Evolutionary conservation across 2,888 invertebrate genomes (phyloP).

Genomic region (Cryptus armator): DNA sequence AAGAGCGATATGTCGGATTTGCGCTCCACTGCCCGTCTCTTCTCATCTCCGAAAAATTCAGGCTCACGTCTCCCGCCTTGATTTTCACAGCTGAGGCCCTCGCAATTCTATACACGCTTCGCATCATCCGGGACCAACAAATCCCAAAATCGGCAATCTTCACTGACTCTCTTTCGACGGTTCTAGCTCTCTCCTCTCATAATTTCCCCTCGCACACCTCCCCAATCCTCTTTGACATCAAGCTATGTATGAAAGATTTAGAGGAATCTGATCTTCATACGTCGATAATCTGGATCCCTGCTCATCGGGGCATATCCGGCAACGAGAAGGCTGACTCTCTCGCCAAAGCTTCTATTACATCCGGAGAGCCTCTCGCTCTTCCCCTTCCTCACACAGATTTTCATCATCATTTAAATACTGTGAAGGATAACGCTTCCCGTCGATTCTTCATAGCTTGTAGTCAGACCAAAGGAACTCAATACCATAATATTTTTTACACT

Average conservation of each 20-base stretch:
- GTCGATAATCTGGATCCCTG: no score
- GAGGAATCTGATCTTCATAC: no score
- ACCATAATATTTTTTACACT: not conserved
- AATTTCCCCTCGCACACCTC: not conserved
- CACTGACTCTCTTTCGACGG: slow-evolving; percentile 21
- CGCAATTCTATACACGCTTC: slow-evolving; percentile 30
- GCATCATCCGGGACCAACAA: not conserved
- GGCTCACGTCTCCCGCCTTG: slow-evolving; percentile 1
- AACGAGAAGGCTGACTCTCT: no score
- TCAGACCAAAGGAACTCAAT: not conserved
- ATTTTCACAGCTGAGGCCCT: slow-evolving; percentile 44
- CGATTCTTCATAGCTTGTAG: not conserved
- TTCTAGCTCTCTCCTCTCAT: not conserved
- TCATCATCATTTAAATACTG: not conserved
- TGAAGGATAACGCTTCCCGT: not conserved
- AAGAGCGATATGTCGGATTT: not conserved
- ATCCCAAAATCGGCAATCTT: slow-evolving; percentile 5
- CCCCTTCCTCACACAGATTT: not conserved
- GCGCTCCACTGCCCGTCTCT: not conserved
- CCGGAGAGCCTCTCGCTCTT: no score
- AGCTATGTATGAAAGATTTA: not conserved
- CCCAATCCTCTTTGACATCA: slow-evolving; percentile 17
- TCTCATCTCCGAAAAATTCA: slow-evolving; percentile 3
- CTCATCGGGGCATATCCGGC: no score
- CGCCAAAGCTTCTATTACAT: no score